Base-by-base conservation (phyloP, 1,140 invertebrate species). In the Drepana arcuata region DNA sequence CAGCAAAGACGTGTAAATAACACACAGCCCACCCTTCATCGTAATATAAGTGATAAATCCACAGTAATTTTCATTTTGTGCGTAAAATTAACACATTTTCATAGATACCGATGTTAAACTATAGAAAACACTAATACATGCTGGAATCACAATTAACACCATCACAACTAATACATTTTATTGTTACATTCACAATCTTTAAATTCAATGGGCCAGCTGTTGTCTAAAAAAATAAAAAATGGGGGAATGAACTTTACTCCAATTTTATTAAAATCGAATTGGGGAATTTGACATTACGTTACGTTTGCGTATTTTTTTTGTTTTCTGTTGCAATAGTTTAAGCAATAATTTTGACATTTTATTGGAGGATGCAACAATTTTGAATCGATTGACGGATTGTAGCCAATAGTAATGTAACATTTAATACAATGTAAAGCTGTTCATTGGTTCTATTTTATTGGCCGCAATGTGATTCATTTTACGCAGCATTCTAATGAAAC, bases 1-100 rank as follows among this genome's bases (percentile, higher is more conserved):
- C 66, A 88, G 75, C 62, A 87, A 68, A 63, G 79, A 84, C 80
- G 84, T 86, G 69, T 87, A 87, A 47, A 86, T 75, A 40, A 80
- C 68, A 58, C 75, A 72, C 49, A 86, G 63, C 45, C 72, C 80
- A 60, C 84, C 75, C 84, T 82, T 87, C 87, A 88, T 88, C 59
- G 74, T 86, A 80, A 67, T 63, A 74, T 71, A 48, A 78, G 45
- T 71, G 62, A 67, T 61, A 68, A 67, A 73, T 79, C 66, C 62
- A 75, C 68, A 69, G 57, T 75, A 61, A 47, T 70, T 71, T 73
- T 60, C 77, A 81, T 81, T 81, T 81, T 81, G 74, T 70, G 66
- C 57, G 56, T 46, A 68, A 72, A 64, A 56, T 71, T 73, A 75
- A 60, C 46, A 61, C 61, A 70, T 73, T 54, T 53, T 71, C 58